Evolutionary conservation across 2,113 vertebrate species (phyloP).

Genomic region (Anguilla japonica): DNA sequence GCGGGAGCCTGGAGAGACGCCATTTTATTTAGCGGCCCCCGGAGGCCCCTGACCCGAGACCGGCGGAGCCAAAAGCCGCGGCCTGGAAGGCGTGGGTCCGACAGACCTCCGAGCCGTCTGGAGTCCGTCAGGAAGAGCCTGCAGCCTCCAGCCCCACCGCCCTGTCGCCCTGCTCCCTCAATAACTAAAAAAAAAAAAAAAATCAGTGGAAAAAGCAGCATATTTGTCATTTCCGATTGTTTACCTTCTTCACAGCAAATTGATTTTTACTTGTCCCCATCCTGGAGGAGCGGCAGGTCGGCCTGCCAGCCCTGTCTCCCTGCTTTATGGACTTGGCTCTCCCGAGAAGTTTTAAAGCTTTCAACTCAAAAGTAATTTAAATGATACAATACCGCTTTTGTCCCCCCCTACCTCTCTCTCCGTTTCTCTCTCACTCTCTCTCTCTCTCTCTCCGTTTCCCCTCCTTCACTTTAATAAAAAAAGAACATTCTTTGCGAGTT

Average conservation of each 20-base stretch:
- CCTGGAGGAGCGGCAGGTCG: constrained; percentile 70
- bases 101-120: constrained; percentile 32
- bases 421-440: constrained; percentile 23
- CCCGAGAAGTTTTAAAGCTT: constrained; percentile 73
- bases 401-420: constrained; percentile 44
- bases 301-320: constrained; percentile 67
- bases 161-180: constrained; percentile 60
- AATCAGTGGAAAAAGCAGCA: constrained; percentile 64
- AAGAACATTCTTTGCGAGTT: constrained; percentile 24
- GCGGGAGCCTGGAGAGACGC: background rate
- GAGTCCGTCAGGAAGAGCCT: constrained; percentile 55
- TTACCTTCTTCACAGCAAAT: constrained; percentile 79
- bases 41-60: background rate
- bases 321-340: constrained; percentile 72
- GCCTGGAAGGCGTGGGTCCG: constrained; percentile 43
- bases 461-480: constrained; percentile 21
- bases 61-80: constrained; percentile 31
- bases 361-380: constrained; percentile 74
- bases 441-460: constrained; percentile 11
- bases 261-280: constrained; percentile 80
- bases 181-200: constrained; percentile 47
- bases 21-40: background rate
- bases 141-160: constrained; percentile 48
- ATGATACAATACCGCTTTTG: constrained; percentile 78
- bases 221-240: constrained; percentile 79